Conservation (phyloP, 1,140 invertebrate genomes). For the Drosophila repleta region DNA sequence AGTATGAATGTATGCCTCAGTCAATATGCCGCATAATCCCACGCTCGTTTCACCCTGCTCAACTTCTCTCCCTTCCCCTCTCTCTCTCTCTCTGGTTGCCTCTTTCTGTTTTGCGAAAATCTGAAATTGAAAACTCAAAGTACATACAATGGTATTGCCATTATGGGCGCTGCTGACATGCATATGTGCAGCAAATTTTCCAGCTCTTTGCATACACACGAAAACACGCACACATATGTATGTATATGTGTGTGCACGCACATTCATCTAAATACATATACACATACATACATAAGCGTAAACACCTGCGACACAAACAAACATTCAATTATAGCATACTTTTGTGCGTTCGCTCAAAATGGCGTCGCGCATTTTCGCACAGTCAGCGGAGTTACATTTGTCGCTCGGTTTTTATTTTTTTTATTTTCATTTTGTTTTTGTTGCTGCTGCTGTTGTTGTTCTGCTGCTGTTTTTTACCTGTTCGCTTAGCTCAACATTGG, state of each 20-base stretch:
- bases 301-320: constrained; percentile 61
- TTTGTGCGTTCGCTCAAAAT: constrained; percentile 68
- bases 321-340: constrained; percentile 80
- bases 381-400: constrained; percentile 47
- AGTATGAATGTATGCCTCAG: constrained; percentile 19
- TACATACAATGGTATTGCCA: constrained; percentile 70
- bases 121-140: constrained; percentile 80
- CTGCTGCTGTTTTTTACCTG: not conserved
- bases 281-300: constrained; percentile 12
- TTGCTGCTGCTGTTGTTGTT: not conserved
- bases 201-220: constrained; percentile 8
- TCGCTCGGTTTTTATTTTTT: constrained; percentile 11
- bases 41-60: not conserved
- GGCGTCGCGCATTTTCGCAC: constrained; percentile 60
- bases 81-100: too few relatives aligned
- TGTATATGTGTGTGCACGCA: not conserved
- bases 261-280: not conserved
- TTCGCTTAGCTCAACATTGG: not conserved
- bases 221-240: not conserved
- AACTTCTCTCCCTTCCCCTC: not conserved
- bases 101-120: constrained; percentile 37
- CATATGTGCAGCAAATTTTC: constrained; percentile 68
- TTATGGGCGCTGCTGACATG: constrained; percentile 64
- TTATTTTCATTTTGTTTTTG: not conserved
- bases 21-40: constrained; percentile 36